A percentile compares a stretch with the other conserved stretches of the same genome.
phyloP scores from a whole-genome alignment of 2,113 vertebrate genomes.

The Xyliphius kryptos region DNA sequence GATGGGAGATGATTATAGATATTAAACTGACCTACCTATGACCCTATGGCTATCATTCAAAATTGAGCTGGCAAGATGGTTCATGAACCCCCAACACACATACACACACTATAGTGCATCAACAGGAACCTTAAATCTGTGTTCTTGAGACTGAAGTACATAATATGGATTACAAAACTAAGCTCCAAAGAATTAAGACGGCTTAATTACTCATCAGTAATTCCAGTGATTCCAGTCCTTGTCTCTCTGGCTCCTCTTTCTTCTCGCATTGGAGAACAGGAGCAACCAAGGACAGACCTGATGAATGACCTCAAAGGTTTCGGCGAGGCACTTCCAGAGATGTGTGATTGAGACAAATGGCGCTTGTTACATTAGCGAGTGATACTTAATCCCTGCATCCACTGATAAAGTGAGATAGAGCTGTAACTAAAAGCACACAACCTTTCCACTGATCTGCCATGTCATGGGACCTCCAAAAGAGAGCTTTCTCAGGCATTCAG shows the following conservation, averaged over 20 bases:
- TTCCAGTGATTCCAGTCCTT: not conserved
- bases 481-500: conserved; percentile 48
- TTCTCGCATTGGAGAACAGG: conserved; percentile 51
- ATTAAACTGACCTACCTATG: too few species aligned
- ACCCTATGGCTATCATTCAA: too few species aligned
- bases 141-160: too few species aligned
- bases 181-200: too few species aligned
- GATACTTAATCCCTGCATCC: conserved; percentile 62
- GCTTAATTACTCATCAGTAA: conserved; percentile 31
- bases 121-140: too few species aligned
- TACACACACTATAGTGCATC: too few species aligned
- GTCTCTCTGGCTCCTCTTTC: conserved; percentile 30
- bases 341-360: conserved; percentile 70
- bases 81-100: too few species aligned
- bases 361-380: conserved; percentile 65
- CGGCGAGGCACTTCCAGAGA: conserved; percentile 62
- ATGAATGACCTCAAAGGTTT: conserved; percentile 66
- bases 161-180: too few species aligned
- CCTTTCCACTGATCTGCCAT: conserved; percentile 60
- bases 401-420: conserved; percentile 65
- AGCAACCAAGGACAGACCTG: conserved; percentile 63
- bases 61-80: too few species aligned
- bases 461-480: conserved; percentile 52
- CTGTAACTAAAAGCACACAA: conserved; percentile 64
- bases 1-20: too few species aligned